These are phyloP conservation scores for Drosophila anomalata DNA, from an alignment of 2,888 invertebrate genomes.

Conservation along the genomic window DNA sequence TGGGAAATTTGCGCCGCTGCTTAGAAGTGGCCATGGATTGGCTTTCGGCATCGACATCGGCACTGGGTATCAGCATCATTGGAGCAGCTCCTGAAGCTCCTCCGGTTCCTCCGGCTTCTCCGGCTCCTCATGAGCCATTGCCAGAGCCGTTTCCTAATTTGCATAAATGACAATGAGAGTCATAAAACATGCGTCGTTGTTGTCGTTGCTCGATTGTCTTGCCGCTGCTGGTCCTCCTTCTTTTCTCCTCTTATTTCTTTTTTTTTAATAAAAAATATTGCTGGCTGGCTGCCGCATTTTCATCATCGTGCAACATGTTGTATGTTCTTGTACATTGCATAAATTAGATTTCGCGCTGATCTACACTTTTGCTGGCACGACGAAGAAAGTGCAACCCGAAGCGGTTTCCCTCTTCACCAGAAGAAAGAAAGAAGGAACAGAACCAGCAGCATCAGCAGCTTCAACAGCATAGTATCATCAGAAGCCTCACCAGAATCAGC, in stretches of 20 bases:
- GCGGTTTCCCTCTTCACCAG: slow-evolving; percentile 59
- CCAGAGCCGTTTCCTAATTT: slow-evolving; percentile 65
- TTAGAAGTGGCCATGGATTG: slow-evolving; percentile 59
- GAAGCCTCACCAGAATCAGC: slow-evolving; percentile 6
- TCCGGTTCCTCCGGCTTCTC: slow-evolving; percentile 26
- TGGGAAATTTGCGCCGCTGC: slow-evolving; percentile 71
- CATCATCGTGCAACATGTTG: slow-evolving; percentile 73
- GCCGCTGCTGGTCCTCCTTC: slow-evolving; percentile 34
- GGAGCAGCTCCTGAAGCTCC: slow-evolving; percentile 23
- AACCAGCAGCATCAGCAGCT: slow-evolving; percentile 3
- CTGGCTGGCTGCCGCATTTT: slow-evolving; percentile 50
- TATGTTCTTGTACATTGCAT: slow-evolving; percentile 67
- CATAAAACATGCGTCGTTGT: slow-evolving; percentile 81
- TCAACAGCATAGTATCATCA: slow-evolving; percentile 3
- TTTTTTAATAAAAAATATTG: slow-evolving; percentile 43
- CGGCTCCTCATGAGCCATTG: slow-evolving; percentile 35
- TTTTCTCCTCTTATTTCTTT: slow-evolving; percentile 9
- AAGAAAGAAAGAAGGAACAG: slow-evolving; percentile 22
- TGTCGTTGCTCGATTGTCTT: slow-evolving; percentile 61
- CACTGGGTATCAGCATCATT: slow-evolving; percentile 8
- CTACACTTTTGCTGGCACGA: slow-evolving; percentile 71
- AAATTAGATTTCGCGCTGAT: slow-evolving; percentile 75
- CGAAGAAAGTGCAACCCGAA: slow-evolving; percentile 72
- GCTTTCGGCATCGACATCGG: slow-evolving; percentile 18
- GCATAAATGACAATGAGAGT: slow-evolving; percentile 81